A percentile compares a stretch with the other conserved stretches of the same genome.
phyloP scores from a whole-genome alignment of 92 coral and sea anemone genomes.

The Heteractis magnifica region DNA sequence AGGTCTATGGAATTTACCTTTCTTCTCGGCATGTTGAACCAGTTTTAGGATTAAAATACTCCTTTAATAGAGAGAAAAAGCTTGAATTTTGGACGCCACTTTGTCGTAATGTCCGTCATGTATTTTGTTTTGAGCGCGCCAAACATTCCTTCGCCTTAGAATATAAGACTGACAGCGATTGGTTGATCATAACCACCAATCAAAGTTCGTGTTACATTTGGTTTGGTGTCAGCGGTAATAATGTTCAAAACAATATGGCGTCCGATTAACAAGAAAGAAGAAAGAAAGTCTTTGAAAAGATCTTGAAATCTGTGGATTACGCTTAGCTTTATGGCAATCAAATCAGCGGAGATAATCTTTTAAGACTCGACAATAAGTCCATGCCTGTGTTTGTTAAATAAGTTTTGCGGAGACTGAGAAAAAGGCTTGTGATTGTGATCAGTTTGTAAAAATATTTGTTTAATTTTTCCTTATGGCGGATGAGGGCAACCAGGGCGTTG shows the following conservation, averaged over 20 bases:
- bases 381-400: not conserved
- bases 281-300: not conserved
- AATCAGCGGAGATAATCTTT: not conserved
- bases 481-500: constrained; percentile 65
- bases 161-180: constrained; percentile 32
- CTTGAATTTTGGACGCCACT: not conserved
- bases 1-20: constrained; percentile 36
- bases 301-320: not conserved
- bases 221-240: constrained; percentile 26
- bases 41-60: not conserved
- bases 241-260: constrained; percentile 42
- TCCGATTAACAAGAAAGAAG: not conserved
- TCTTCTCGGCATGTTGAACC: constrained; percentile 55
- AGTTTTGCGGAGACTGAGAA: not conserved
- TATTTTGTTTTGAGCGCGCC: constrained; percentile 51
- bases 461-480: constrained; percentile 42
- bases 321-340: not conserved
- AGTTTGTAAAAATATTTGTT: not conserved
- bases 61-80: not conserved
- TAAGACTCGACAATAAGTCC: not conserved
- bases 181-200: constrained; percentile 28
- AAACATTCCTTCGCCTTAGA: not conserved
- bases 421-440: not conserved
- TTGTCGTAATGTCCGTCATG: constrained; percentile 28
- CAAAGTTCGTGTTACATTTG: not conserved